phyloP scores from a whole-genome alignment of 2,113 vertebrate genomes.

The Clinocottus analis region DNA sequence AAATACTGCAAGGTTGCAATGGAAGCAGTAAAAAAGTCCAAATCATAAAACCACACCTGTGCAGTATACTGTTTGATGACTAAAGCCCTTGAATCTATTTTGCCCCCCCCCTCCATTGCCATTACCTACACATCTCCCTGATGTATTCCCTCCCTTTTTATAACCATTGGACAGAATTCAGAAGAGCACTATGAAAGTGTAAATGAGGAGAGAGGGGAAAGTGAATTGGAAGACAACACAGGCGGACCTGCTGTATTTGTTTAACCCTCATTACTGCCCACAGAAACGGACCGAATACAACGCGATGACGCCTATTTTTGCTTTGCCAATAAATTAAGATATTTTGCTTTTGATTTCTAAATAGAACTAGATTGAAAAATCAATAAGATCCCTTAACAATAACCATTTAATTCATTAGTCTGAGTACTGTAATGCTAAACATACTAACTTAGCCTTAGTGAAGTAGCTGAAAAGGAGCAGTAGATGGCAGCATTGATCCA shows the following conservation, averaged over 20 bases:
- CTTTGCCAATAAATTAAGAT: neutral
- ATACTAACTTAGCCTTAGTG: slow-evolving; percentile 5
- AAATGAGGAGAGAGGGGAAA: slow-evolving; percentile 22
- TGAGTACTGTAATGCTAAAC: neutral
- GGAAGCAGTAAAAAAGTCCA: slow-evolving; percentile 50
- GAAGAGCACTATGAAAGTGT: slow-evolving; percentile 38
- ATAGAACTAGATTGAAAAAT: neutral
- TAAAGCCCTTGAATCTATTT: slow-evolving; percentile 65
- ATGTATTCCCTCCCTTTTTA: slow-evolving; percentile 48
- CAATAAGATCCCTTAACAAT: neutral
- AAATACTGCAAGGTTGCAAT: slow-evolving; percentile 58
- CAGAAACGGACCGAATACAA: neutral
- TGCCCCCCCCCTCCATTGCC: slow-evolving; percentile 35
- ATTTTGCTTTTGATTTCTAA: neutral
- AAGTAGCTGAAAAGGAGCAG: slow-evolving; percentile 30
- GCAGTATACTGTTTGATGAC: slow-evolving; percentile 50
- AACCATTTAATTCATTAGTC: neutral
- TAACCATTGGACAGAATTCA: slow-evolving; percentile 58
- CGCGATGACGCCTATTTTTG: neutral
- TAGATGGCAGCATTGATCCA: slow-evolving; percentile 82
- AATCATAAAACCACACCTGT: slow-evolving; percentile 69
- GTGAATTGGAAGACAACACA: slow-evolving; percentile 26
- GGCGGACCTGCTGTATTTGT: slow-evolving; percentile 36
- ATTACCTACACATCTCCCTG: slow-evolving; percentile 60
- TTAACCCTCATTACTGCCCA: neutral